A percentile compares a stretch with the other conserved stretches of the same genome.
Evolutionary conservation across 1,140 invertebrate species (phyloP).

Genomic region (Bombus pascuorum): DNA sequence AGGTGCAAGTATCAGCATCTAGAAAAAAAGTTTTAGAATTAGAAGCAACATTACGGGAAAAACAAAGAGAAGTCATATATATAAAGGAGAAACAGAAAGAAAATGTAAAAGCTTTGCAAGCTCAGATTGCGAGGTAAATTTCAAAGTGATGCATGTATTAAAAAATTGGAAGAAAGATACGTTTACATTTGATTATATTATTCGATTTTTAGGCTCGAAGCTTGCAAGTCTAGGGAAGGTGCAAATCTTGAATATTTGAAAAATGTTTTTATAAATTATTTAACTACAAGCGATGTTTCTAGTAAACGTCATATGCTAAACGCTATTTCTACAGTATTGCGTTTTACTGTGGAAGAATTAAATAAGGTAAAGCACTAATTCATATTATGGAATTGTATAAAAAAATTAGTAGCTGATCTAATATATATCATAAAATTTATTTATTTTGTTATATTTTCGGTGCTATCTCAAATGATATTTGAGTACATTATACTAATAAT

Average conservation of each 20-base stretch:
- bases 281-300: slow-evolving; percentile 87
- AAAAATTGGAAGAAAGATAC: neutral
- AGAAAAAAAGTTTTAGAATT: slow-evolving; percentile 88
- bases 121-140: slow-evolving; percentile 80
- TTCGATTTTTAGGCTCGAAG: slow-evolving; percentile 84
- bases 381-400: slow-evolving; percentile 18
- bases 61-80: slow-evolving; percentile 84
- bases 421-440: neutral
- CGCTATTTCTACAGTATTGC: slow-evolving; percentile 92
- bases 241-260: slow-evolving; percentile 95
- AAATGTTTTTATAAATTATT: slow-evolving; percentile 93
- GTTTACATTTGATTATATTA: neutral
- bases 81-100: slow-evolving; percentile 84
- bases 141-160: neutral
- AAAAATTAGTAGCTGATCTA: neutral
- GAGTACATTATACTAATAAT: neutral
- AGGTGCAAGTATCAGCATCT: slow-evolving; percentile 89
- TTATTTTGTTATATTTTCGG: neutral
- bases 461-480: neutral
- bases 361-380: slow-evolving; percentile 81
- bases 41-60: slow-evolving; percentile 87
- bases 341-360: slow-evolving; percentile 89
- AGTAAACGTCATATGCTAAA: slow-evolving; percentile 93
- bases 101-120: slow-evolving; percentile 82
- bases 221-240: slow-evolving; percentile 90